Evolutionary conservation across 1,140 invertebrate species (phyloP).

Genomic region (Lysiphlebus fabarum): DNA sequence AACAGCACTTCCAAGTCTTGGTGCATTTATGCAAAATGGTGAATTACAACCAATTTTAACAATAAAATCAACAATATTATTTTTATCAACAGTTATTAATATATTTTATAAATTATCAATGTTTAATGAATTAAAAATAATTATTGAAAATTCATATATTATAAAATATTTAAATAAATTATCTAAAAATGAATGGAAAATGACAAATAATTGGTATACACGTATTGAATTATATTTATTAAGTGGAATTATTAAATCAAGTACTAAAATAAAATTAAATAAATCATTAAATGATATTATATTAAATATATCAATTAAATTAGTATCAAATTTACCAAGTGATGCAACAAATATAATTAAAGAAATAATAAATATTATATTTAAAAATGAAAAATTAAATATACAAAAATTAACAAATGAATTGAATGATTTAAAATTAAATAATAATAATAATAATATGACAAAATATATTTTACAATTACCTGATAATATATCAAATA

Average conservation of each 20-base stretch:
- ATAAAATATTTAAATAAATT: slow-evolving; percentile 40
- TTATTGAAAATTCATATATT: slow-evolving; percentile 34
- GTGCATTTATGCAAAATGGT: slow-evolving; percentile 39
- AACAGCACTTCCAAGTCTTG: slow-evolving; percentile 40
- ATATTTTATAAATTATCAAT: slow-evolving; percentile 27
- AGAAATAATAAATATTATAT: slow-evolving; percentile 33
- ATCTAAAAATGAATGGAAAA: slow-evolving; percentile 37
- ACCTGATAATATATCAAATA: slow-evolving; percentile 20
- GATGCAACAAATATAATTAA: slow-evolving; percentile 32
- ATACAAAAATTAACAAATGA: slow-evolving; percentile 26
- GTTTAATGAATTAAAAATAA: slow-evolving; percentile 26
- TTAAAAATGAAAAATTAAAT: slow-evolving; percentile 35
- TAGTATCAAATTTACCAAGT: slow-evolving; percentile 44
- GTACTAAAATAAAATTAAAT: slow-evolving; percentile 17
- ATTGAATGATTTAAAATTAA: slow-evolving; percentile 27
- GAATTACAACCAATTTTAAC: slow-evolving; percentile 42
- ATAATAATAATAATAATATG: neutral
- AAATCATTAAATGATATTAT: slow-evolving; percentile 24
- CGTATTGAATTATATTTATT: slow-evolving; percentile 43
- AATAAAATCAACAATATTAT: slow-evolving; percentile 37
- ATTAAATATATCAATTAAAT: slow-evolving; percentile 46
- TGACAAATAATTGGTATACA: slow-evolving; percentile 48
- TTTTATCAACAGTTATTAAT: slow-evolving; percentile 35
- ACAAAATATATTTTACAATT: slow-evolving; percentile 18
- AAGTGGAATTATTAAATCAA: slow-evolving; percentile 32